Evolutionary conservation across 2,888 invertebrate species (phyloP), one percentile per base, ranked within the genome.

Genomic region (Plusia festucae): DNA sequence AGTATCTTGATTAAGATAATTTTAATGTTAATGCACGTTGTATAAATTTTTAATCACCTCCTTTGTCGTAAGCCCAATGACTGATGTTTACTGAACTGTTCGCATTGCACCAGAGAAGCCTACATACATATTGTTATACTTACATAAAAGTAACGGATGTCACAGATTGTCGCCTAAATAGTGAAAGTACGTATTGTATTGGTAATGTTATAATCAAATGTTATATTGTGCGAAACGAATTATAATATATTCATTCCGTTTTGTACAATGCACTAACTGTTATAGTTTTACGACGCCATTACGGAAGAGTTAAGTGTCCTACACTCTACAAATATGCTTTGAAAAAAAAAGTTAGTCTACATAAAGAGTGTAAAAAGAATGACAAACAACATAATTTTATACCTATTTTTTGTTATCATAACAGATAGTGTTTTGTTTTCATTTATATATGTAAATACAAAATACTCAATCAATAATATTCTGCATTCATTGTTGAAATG

Each of bases 171-270:
- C 74, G 64, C 70, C 69, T 79, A 73, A 85, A 85, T 79, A 83
- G 89, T 85, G 90, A 90, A 90, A 91, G 90, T 82, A 78, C 67
- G 60, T 55, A 49, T 78, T 76, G 56, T 78, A 63, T 61, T 70
- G 65, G 75, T 86, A 85, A 83, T 82, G 68, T 68, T 78, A 82
- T 84, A 84, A 86, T 82, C 70, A 71, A 59, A 70, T 55, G 71
- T 77, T 79, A 80, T 68, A 82, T 83, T 82, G 76, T 77, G 64
- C 49, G 61, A 77, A 66, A 78, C 69, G 76, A 80, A 78, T 82
- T 82, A 78, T 79, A 73, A 80, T 81, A 74, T 76, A 76, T 79
- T 70, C 71, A 64, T 70, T 68, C 56, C 53, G 62, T 72, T 65
- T 65, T 63, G 54, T 20, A 66, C 65, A 57, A 53, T 63, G 22